Evolutionary conservation across 2,888 invertebrate species (phyloP), one percentile per base, ranked within the genome.

Genomic region (Oxystoma pomonae): DNA sequence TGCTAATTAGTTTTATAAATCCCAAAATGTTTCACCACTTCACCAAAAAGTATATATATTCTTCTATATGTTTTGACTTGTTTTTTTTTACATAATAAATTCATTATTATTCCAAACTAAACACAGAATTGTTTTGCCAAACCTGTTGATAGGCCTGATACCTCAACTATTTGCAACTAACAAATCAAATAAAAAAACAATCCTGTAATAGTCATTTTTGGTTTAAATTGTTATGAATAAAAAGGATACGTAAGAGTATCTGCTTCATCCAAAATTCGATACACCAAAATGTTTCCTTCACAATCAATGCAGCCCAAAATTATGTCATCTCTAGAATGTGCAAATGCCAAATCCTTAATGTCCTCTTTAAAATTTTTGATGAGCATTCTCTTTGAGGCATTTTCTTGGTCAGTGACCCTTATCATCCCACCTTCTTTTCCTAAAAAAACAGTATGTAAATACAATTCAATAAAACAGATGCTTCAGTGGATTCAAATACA

Each of bases 331-430:
- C 87, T 85, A 56, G 92, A 88, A 77, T 92, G 90, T 1, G 96
- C 94, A 82, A 98, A 98, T 1, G 95, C 88, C 58, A 98, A 80
- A 79, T 98, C 98, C 78, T 92, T 87, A n/a, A 97, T 91, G 78
- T 90, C 85, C 51, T 94, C 95, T 59, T 87, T 87, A 85, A 94
- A 90, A 53, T 94, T 94, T 78, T 94, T 94, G 60, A 97, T 87
- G 19, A 97, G 83, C 1, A 89, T 86, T 61, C 96, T 85, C 68
- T 89, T 85, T 71, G 91, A 87, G 1, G 87, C 85, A 61, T 57
- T 20, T 66, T 90, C 89, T 70, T 87, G 85, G 79, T 93, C 92
- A 7, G 92, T 88, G 12, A 98, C 90, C 53, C 96, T 85, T 5
- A 97, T 91, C 83, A 92, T 90, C 61, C 91, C 91, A 65, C 86